Evolutionary conservation across 2,113 vertebrate genomes (phyloP), one percentile per base, ranked within the genome.

Genomic region (Narcine bancroftii): DNA sequence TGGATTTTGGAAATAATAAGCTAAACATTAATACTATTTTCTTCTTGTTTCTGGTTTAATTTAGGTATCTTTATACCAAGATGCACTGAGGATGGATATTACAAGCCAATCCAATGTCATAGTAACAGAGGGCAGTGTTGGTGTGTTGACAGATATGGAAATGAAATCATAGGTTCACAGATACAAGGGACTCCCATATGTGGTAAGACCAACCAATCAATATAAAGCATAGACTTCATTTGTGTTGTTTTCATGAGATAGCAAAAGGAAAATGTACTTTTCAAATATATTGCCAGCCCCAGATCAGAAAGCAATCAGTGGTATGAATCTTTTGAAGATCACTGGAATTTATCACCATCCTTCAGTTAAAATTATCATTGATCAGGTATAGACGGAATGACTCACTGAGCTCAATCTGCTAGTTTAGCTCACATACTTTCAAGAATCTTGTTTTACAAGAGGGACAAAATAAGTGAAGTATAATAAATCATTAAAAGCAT

Each of bases 71-170:
- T 97, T 93, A 95, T 99, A 69, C 98, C 98, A 0, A 97, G 97
- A 1, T 99, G 98, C 94, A 97, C 97, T 0, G 98, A 99, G 17
- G 98, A 99, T 50, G 98, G 98, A 75, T 99, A 99, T 94, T 99
- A 98, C 95, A 98, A 97, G 95, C 95, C 98, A 60, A 98, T 97
- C 0, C 98, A 99, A 95, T 99, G 98, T 94, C 98, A 99, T 0
- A 95, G 97, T 93, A 97, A 97, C 95, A 98, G 97, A 0, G 97
- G 97, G 24, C 98, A 99, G 94, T 99, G 98, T 95, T 99, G 98
- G 98, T 99, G 98, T 89, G 98, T 98, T 69, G 98, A 99, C 95
- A 99, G 98, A 94, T 99, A 99, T 0, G 98, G 98, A 26, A 99
- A 99, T 0, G 98, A 99, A 95, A 96, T 99, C 10, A 97, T 98